These are phyloP conservation scores for Tipula vernalis DNA, from an alignment of 2,888 invertebrate species.

Conservation along the genomic window DNA sequence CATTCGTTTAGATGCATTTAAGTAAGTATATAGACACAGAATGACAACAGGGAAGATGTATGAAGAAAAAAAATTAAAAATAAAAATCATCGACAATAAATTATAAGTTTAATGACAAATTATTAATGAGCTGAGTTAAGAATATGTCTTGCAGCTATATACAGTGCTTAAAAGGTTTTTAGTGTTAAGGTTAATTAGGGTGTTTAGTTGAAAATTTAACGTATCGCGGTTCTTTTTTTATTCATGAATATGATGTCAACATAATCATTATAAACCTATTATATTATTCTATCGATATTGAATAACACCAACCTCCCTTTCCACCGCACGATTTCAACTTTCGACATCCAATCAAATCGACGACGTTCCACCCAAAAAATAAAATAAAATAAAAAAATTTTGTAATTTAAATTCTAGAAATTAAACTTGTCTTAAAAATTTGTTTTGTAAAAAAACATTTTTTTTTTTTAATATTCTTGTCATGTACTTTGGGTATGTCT, in stretches of 20 bases:
- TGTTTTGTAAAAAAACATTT: neutral
- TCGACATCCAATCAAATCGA: neutral
- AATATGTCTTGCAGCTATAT: neutral
- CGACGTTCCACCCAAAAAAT: neutral
- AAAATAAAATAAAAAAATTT: neutral
- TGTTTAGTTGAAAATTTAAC: neutral
- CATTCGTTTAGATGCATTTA: neutral
- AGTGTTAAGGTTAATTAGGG: neutral
- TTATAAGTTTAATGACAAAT: neutral
- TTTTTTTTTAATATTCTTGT: neutral
- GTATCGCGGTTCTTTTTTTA: neutral
- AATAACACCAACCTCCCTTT: neutral
- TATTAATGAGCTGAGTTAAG: neutral
- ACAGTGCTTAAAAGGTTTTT: neutral
- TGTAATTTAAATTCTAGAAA: neutral
- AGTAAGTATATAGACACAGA: neutral
- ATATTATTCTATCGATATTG: neutral
- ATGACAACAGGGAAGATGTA: neutral
- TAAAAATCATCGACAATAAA: neutral
- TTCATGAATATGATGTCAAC: neutral
- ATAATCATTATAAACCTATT: neutral
- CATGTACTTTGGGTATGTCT: neutral
- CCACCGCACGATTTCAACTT: neutral
- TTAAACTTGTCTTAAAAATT: neutral
- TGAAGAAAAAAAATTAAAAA: neutral